Conservation (phyloP, 2,888 invertebrate genomes). For the Lumbricus terrestris region DNA sequence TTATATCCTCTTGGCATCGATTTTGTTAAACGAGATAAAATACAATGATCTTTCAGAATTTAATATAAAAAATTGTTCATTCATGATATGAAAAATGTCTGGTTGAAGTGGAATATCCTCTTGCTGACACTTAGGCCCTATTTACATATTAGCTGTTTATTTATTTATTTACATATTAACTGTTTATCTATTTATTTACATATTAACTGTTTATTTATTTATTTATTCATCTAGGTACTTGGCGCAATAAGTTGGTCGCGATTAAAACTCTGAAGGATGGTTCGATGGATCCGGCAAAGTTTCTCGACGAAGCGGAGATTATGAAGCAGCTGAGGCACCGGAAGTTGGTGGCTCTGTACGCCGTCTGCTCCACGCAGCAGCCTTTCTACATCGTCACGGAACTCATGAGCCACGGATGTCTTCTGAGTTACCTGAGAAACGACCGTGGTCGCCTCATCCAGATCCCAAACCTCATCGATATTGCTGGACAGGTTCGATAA, state of each 20-base stretch:
- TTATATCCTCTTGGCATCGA: no score
- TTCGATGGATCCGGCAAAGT: constrained; percentile 82
- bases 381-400: constrained; percentile 73
- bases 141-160: constrained; percentile 19
- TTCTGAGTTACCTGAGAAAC: constrained; percentile 85
- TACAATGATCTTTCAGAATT: no score
- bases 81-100: neutral
- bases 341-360: constrained; percentile 85
- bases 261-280: constrained; percentile 94
- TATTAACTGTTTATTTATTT: neutral
- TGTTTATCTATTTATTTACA: constrained; percentile 20
- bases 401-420: constrained; percentile 91
- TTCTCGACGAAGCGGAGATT: constrained; percentile 93
- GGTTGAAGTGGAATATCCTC: neutral
- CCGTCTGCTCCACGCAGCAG: constrained; percentile 82
- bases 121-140: neutral
- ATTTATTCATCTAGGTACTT: constrained; percentile 22
- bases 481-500: constrained; percentile 76
- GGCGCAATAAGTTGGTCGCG: constrained; percentile 68
- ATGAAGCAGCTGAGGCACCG: constrained; percentile 98
- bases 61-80: no score
- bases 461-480: constrained; percentile 89
- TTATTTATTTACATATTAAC: constrained; percentile 21
- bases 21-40: no score
- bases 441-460: constrained; percentile 78